phyloP scores from a whole-genome alignment of 2,797 vertebrate species.

The Liasis olivaceus region DNA sequence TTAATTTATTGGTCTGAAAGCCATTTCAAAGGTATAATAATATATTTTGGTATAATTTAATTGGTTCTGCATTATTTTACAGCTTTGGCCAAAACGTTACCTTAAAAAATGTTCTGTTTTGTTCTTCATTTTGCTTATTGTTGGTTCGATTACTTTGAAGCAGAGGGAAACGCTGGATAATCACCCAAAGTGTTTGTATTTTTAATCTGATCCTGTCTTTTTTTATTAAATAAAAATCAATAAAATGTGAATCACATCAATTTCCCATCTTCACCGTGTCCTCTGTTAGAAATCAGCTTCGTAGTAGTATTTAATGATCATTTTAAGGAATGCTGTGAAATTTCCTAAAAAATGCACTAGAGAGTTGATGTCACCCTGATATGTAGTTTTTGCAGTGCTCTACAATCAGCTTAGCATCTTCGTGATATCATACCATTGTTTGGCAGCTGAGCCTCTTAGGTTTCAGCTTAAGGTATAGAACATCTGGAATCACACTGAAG shows the following conservation, averaged over 20 bases:
- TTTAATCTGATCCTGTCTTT: conserved; percentile 75
- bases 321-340: conserved; percentile 50
- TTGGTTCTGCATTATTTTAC: conserved; percentile 78
- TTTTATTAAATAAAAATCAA: conserved; percentile 81
- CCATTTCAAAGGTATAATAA: conserved; percentile 91
- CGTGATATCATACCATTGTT: background rate
- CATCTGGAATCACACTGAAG: background rate
- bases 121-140: conserved; percentile 61
- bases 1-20: conserved; percentile 99
- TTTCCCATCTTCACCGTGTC: conserved; percentile 34
- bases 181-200: conserved; percentile 79
- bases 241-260: conserved; percentile 62
- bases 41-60: conserved; percentile 88
- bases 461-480: background rate
- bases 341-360: conserved; percentile 38
- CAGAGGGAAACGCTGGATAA: conserved; percentile 75
- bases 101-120: conserved; percentile 22
- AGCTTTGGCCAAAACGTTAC: conserved; percentile 75
- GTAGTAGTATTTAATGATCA: conserved; percentile 44
- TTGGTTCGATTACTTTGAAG: conserved; percentile 72
- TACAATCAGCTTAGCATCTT: background rate
- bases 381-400: background rate
- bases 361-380: conserved; percentile 33
- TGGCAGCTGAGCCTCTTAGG: background rate
- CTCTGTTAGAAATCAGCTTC: conserved; percentile 17